These are phyloP conservation scores for Coregonus sp. DNA, from an alignment of 2,797 vertebrate species.

Conservation along the genomic window DNA sequence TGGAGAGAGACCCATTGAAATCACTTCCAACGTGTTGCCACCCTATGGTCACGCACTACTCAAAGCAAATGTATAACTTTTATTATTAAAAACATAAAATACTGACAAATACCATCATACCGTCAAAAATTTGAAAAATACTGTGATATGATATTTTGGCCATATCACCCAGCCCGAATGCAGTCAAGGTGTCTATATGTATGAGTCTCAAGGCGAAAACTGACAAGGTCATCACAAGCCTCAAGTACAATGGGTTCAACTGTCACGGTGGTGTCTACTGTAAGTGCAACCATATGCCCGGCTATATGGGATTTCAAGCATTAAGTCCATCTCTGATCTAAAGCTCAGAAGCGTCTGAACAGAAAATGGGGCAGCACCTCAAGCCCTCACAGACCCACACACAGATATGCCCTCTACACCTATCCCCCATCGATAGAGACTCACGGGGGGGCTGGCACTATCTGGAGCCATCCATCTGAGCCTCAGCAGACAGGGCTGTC, in stretches of 20 bases:
- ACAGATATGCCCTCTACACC: neutral
- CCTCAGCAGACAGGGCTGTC: slow-evolving; percentile 57
- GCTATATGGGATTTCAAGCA: neutral
- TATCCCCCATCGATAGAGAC: neutral
- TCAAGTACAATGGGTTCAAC: slow-evolving; percentile 30
- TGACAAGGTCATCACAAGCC: neutral
- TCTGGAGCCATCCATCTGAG: slow-evolving; percentile 66
- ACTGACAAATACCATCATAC: too few species aligned
- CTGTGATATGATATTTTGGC: too few species aligned
- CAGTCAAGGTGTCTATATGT: neutral
- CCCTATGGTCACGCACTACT: too few species aligned
- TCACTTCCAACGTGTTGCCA: too few species aligned
- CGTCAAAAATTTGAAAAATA: too few species aligned
- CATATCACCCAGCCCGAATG: too few species aligned
- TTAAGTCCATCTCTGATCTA: neutral
- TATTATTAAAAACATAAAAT: too few species aligned
- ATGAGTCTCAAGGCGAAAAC: neutral
- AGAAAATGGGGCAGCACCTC: neutral
- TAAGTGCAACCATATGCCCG: slow-evolving; percentile 6
- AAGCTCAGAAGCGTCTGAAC: neutral
- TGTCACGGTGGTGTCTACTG: neutral
- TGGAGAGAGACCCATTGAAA: too few species aligned
- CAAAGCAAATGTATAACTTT: too few species aligned
- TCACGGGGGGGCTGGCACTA: slow-evolving; percentile 43
- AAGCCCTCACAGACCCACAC: neutral